phyloP scores from a whole-genome alignment of 2,888 invertebrate genomes.

The Caenorhabditis macrosperma region DNA sequence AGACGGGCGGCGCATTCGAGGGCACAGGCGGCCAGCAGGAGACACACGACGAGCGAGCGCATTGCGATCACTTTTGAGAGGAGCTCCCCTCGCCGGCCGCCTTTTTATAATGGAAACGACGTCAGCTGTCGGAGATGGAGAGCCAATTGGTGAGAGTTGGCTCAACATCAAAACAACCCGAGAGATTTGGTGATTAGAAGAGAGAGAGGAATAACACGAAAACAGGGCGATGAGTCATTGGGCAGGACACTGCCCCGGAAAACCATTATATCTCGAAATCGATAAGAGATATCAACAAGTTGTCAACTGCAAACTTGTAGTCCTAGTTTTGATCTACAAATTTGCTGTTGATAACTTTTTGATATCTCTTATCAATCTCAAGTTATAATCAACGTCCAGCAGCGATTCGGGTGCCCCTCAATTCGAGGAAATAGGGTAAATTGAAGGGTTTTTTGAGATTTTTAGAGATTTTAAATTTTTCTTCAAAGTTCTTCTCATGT shows the following conservation, averaged over 20 bases:
- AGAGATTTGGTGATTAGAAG: slow-evolving; percentile 30
- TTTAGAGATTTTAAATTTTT: slow-evolving; percentile 4
- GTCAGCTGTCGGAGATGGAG: slow-evolving; percentile 63
- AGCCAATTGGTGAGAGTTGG: slow-evolving; percentile 61
- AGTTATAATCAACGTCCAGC: too few relatives aligned
- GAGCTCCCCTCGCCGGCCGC: neutral
- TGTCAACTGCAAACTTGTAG: too few relatives aligned
- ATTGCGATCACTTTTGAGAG: slow-evolving; percentile 20
- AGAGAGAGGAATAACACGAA: neutral
- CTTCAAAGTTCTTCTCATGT: too few relatives aligned
- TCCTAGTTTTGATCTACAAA: too few relatives aligned
- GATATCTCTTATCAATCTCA: too few relatives aligned
- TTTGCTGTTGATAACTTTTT: too few relatives aligned
- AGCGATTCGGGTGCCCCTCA: too few relatives aligned
- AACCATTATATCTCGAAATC: too few relatives aligned
- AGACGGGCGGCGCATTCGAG: slow-evolving; percentile 59
- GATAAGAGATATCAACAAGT: too few relatives aligned
- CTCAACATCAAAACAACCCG: slow-evolving; percentile 23
- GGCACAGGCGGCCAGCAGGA: slow-evolving; percentile 44
- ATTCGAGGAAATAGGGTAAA: too few relatives aligned
- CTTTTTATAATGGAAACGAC: slow-evolving; percentile 55
- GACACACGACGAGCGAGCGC: slow-evolving; percentile 44
- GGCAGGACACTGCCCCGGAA: neutral
- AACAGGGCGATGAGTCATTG: neutral
- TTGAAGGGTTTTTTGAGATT: too few relatives aligned